A percentile compares a stretch with the other conserved stretches of the same genome.
Conservation (phyloP, 1,140 invertebrate species). For the Aporrectodea caliginosa region DNA sequence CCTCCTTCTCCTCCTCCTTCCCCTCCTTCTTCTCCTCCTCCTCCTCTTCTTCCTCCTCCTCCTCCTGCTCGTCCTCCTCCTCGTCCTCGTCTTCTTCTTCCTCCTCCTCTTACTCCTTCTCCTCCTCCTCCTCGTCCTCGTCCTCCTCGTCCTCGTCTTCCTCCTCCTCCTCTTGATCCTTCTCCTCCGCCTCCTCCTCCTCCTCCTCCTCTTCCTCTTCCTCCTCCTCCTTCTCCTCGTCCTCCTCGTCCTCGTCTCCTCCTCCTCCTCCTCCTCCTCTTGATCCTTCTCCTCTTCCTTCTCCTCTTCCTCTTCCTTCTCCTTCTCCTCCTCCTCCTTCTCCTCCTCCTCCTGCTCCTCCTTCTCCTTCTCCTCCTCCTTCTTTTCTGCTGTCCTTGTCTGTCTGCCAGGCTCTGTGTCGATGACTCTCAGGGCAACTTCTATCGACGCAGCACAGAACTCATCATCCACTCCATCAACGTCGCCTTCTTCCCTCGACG, state of each 20-base stretch:
- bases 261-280: conserved; percentile 5
- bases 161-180: background rate
- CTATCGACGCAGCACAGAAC: no score
- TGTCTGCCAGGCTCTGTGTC: conserved; percentile 4
- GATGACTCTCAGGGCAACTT: background rate
- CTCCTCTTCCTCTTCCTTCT: conserved; percentile 9
- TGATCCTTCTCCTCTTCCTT: background rate
- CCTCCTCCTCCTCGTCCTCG: background rate
- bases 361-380: conserved; percentile 1
- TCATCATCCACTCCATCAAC: no score
- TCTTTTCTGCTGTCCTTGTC: conserved; percentile 2
- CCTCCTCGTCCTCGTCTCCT: background rate
- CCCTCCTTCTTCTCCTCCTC: background rate
- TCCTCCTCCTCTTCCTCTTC: background rate
- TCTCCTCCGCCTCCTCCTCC: background rate
- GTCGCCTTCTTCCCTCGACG: no score
- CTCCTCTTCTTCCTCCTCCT: background rate
- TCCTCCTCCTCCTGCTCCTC: background rate
- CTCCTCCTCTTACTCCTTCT: background rate
- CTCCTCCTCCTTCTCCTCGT: background rate
- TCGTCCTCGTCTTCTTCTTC: background rate
- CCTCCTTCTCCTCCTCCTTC: background rate
- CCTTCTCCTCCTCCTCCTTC: background rate
- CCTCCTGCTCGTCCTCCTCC: background rate
- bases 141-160: conserved; percentile 4